phyloP scores from a whole-genome alignment of 2,113 vertebrate species.

The Cheilinus undulatus region DNA sequence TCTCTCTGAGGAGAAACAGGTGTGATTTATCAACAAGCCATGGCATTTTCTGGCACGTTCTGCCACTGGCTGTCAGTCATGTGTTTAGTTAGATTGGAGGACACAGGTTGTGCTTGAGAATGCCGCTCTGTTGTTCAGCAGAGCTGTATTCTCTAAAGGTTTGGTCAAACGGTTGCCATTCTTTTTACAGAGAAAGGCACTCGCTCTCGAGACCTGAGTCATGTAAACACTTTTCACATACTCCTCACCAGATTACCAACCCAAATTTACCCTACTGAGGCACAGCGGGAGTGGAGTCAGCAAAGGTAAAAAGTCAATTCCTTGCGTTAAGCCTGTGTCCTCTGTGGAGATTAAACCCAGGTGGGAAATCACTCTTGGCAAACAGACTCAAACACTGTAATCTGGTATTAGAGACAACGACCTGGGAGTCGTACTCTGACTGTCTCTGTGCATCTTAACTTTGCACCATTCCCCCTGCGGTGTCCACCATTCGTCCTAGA shows the following conservation, averaged over 20 bases:
- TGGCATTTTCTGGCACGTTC: constrained; percentile 3
- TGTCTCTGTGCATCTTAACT: constrained; percentile 36
- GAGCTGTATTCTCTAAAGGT: neutral
- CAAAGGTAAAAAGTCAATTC: constrained; percentile 37
- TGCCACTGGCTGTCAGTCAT: constrained; percentile 44
- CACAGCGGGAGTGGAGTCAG: neutral
- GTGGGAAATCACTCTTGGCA: constrained; percentile 61
- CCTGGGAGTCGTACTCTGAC: constrained; percentile 18
- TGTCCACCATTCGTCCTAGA: constrained; percentile 54
- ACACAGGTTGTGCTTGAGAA: constrained; percentile 31
- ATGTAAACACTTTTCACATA: constrained; percentile 35
- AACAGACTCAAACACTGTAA: constrained; percentile 60
- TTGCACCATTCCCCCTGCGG: constrained; percentile 71
- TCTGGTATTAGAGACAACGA: constrained; percentile 65
- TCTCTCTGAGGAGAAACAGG: constrained; percentile 66
- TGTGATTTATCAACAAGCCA: constrained; percentile 56
- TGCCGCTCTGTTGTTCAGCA: neutral
- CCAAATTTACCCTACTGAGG: constrained; percentile 23
- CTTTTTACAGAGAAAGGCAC: neutral
- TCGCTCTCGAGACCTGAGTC: neutral
- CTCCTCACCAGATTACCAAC: constrained; percentile 30
- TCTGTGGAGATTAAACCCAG: constrained; percentile 63
- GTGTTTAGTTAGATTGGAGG: constrained; percentile 5
- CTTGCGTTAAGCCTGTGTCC: constrained; percentile 58
- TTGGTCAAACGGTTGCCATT: neutral